Evolutionary conservation across 2,888 invertebrate species (phyloP), one percentile per base, ranked within the genome.

Genomic region (Macaria liturata): DNA sequence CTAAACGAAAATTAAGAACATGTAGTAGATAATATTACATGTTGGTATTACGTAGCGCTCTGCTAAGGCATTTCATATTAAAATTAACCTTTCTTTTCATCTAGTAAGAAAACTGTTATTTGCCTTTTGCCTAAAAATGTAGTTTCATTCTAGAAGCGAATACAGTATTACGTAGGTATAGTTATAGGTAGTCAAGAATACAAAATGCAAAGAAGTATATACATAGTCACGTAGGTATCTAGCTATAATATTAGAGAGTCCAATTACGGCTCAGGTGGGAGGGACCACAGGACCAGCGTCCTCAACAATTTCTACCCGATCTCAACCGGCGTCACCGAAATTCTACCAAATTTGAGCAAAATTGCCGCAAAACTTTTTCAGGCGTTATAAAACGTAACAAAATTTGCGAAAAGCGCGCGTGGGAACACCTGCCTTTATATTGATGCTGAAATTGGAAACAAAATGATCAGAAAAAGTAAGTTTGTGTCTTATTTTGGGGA

Each of bases 231-330:
- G 31, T 50, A 37, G 4, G 40, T 45, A 55, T 37, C 53, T 47
- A 50, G 42, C 34, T 54, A 57, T 54, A 40, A 61, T 57, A 57
- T 54, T 47, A 53, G 5, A n/a, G 34, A 37, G 54, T 53, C 53
- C 61, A 61, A 61, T 61, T 61, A 61, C 32, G 61, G 57, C 32
- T 44, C 61, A 57, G 61, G 57, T 61, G 61, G 57, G 20, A 20
- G 20, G 47, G 31, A 45, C 54, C 57, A 20, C 53, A 42, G n/a
- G 47, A 6, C 7, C 30, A 20, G 32, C 8, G 46, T n/a, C 48
- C 40, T 40, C 34, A 32, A 49, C 39, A 56, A 56, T 57, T 61
- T 32, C 61, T 30, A 46, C 49, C 49, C 52, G 30, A 48, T 54
- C 45, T 46, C 52, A 31, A 48, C 49, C 54, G 32, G 54, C 20